A percentile compares a stretch with the other conserved stretches of the same genome.
Evolutionary conservation across 2,113 vertebrate species (phyloP).

Genomic region (Octodon degus): DNA sequence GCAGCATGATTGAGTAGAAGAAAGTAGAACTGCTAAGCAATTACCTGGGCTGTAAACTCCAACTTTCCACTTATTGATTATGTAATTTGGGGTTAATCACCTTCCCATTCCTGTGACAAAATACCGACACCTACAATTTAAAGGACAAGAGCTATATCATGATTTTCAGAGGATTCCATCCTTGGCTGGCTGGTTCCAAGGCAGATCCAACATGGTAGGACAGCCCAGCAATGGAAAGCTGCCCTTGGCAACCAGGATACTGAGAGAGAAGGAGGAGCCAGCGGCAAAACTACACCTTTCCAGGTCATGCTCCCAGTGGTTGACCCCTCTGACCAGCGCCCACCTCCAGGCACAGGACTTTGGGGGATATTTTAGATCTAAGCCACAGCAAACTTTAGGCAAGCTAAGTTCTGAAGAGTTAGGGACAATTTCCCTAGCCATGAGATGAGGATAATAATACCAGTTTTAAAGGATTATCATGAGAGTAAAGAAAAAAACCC

Average conservation of each 20-base stretch:
- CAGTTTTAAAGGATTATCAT: neutral
- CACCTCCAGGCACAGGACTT: neutral
- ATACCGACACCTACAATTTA: neutral
- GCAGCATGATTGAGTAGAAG: neutral
- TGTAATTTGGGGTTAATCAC: neutral
- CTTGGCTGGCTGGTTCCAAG: neutral
- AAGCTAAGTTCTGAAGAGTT: neutral
- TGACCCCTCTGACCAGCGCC: neutral
- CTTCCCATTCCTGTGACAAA: neutral
- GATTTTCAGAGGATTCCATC: neutral
- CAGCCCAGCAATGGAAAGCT: neutral
- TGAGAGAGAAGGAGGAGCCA: neutral
- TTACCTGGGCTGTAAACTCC: neutral
- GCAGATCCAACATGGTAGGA: neutral
- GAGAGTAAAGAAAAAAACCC: neutral
- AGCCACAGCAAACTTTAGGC: neutral
- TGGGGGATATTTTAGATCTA: neutral
- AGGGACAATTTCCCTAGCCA: neutral
- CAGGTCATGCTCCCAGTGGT: neutral
- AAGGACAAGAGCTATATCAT: neutral
- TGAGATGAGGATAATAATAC: neutral
- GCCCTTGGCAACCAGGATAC: neutral
- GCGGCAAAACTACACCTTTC: neutral
- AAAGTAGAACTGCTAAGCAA: neutral
- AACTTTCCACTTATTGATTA: neutral